Base-by-base conservation (phyloP, 2,888 invertebrate genomes). In the Parnassius orleans region DNA sequence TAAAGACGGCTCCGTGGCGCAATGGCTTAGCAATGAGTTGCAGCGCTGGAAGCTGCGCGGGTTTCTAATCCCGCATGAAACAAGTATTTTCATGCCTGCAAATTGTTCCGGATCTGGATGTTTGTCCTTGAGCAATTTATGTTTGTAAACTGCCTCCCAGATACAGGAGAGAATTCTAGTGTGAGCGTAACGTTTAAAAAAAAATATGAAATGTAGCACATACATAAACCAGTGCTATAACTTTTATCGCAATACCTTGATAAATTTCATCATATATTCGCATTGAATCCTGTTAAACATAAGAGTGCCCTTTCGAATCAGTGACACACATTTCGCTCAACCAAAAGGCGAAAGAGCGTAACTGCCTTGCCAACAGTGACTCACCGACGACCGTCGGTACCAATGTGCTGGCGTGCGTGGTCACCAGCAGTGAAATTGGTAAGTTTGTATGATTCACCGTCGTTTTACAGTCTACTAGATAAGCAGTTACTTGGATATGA, bases 321-420 rank as follows among this genome's bases (percentile, higher is more conserved):
- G n/a, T 47, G 47, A 47, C n/a, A 47, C 47, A n/a, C 47, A 47
- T 47, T 46, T 56, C 47, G 9, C 33, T 9, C 44, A 19, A 50
- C 10, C 15, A 9, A 50, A 15, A 12, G 1, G 14, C 42, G 42
- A 53, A 33, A 53, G 19, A 24, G n/a, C 46, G 24, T 19, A 43
- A 58, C 41, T 5, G 19, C 14, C 33, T 9, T 24, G 33, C 33
- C 46, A 47, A 59, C 59, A 59, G 56, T 56, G 56, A 57, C 11
- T 48, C 57, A 48, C 50, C 15, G 48, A 11, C 51, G 48, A 52
- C 44, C 2, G n/a, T 15, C 10, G 48, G 14, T 14, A 48, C 9
- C 14, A 9, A 12, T n/a, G 14, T 48, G 48, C 48, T 14, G 48
- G 48, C 48, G 48, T 48, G 48, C 48, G 48, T 48, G 48, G 14